A percentile compares a stretch with the other conserved stretches of the same genome.
phyloP scores from a whole-genome alignment of 2,113 vertebrate genomes.

The Thalassarche chlororhynchos region DNA sequence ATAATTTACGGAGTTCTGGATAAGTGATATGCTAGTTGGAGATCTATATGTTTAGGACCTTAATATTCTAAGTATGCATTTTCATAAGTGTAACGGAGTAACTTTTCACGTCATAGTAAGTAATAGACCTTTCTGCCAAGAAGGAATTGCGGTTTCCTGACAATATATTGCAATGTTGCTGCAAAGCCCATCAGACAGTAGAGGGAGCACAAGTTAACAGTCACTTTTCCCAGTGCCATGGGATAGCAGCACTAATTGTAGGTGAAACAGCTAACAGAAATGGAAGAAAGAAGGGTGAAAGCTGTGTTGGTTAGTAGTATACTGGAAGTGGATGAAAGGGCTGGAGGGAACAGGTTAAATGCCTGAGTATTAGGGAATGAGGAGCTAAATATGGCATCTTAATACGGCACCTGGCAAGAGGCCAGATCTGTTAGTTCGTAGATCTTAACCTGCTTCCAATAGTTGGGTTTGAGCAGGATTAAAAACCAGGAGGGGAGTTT shows the following conservation, averaged over 20 bases:
- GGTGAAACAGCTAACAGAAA: background rate
- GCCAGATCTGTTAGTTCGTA: conserved; percentile 19
- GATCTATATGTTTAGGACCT: background rate
- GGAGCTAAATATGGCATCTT: conserved; percentile 49
- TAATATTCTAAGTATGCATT: background rate
- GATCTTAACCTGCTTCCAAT: conserved; percentile 10
- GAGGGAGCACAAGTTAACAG: conserved; percentile 54
- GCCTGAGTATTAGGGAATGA: background rate
- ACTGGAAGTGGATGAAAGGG: conserved; percentile 11
- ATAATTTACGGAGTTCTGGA: background rate
- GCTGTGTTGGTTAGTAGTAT: background rate
- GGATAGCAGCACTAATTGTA: background rate
- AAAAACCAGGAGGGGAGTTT: background rate
- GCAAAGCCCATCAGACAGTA: conserved; percentile 43
- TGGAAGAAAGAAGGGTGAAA: background rate
- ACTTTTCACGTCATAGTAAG: background rate
- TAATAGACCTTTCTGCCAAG: background rate
- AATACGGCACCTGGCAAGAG: background rate
- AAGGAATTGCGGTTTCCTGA: background rate
- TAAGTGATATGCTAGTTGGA: background rate
- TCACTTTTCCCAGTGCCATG: background rate
- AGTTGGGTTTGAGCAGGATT: background rate
- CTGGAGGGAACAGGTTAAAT: conserved; percentile 6
- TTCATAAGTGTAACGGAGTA: background rate
- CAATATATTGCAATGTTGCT: background rate